phyloP scores from a whole-genome alignment of 2,888 invertebrate species.

The Clusia tigrina region DNA sequence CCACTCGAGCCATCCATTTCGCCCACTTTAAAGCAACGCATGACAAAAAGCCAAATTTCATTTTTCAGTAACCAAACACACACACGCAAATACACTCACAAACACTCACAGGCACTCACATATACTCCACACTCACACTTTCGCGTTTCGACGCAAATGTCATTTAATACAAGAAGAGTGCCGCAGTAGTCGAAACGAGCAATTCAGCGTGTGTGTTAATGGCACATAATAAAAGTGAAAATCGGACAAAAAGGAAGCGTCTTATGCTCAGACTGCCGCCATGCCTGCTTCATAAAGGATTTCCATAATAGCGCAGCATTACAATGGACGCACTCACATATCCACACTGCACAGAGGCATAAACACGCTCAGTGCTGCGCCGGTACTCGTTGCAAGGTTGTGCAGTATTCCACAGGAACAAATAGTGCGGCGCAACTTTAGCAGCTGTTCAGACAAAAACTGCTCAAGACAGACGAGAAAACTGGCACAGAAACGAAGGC shows the following conservation, averaged over 20 bases:
- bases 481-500: slow-evolving; percentile 16
- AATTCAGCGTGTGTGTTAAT: slow-evolving; percentile 15
- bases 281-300: not conserved
- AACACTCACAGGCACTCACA: not conserved
- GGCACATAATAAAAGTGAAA: not conserved
- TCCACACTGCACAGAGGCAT: slow-evolving; percentile 13
- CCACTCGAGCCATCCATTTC: too few species aligned
- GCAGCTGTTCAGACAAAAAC: not conserved
- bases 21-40: too few species aligned
- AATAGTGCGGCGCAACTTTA: not conserved
- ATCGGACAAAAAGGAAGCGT: not conserved
- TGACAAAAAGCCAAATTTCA: slow-evolving; percentile 5
- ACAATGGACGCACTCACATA: slow-evolving; percentile 23
- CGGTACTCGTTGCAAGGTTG: too few species aligned
- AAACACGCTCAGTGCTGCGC: not conserved
- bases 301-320: slow-evolving; percentile 14
- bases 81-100: not conserved
- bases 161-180: slow-evolving; percentile 13
- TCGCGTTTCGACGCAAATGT: too few species aligned
- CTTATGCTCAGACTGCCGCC: not conserved
- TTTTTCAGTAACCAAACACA: not conserved
- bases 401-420: not conserved
- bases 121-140: too few species aligned
- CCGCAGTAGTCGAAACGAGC: too few species aligned
- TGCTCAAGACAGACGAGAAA: slow-evolving; percentile 10